These are phyloP conservation scores for Leptocoma aspasia DNA, from an alignment of 2,113 vertebrate genomes.

Conservation along the genomic window DNA sequence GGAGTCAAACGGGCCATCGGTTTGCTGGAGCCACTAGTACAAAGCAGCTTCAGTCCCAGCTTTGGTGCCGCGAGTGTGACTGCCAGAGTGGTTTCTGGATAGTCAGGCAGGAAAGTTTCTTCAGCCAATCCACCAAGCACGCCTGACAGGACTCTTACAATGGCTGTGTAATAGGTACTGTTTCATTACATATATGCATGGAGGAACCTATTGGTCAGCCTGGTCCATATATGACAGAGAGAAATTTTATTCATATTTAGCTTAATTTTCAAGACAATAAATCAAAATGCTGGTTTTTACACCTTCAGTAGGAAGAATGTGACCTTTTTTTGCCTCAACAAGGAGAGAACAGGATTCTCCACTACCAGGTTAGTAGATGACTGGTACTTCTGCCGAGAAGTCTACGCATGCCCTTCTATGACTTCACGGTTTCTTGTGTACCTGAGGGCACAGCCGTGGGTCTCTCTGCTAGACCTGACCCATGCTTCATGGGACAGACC, in stretches of 20 bases:
- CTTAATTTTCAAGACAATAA: neutral
- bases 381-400: rapidly evolving
- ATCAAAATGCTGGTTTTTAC: neutral
- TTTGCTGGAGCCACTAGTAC: rapidly evolving
- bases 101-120: neutral
- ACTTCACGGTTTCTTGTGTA: neutral
- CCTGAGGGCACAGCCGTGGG: rapidly evolving
- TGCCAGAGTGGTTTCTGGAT: neutral
- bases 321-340: neutral
- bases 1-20: neutral
- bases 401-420: rapidly evolving
- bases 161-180: neutral
- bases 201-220: neutral
- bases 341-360: neutral
- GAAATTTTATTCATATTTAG: neutral
- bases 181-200: rapidly evolving
- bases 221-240: rapidly evolving
- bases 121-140: neutral
- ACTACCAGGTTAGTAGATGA: neutral
- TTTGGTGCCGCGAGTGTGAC: neutral
- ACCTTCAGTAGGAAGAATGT: neutral
- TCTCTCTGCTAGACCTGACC: neutral
- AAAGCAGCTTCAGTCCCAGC: neutral
- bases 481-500: rapidly evolving
- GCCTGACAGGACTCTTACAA: neutral